These are phyloP conservation scores for Emmelina monodactyla DNA, from an alignment of 2,888 invertebrate genomes.

Conservation along the genomic window DNA sequence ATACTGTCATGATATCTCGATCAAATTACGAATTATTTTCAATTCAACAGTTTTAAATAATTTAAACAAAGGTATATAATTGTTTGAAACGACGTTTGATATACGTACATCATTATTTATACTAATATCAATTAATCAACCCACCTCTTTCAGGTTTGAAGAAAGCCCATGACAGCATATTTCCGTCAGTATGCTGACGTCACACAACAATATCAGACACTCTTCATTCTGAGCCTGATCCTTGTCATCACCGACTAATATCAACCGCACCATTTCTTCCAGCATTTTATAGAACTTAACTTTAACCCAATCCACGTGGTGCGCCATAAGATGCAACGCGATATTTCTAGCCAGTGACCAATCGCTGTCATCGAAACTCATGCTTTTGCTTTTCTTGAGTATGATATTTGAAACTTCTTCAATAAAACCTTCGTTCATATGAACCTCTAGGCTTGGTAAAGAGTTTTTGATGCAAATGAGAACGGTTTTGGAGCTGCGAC, in stretches of 20 bases:
- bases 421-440: slow-evolving; percentile 62
- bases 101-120: too few relatives aligned
- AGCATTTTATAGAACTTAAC: slow-evolving; percentile 62
- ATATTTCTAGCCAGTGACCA: slow-evolving; percentile 45
- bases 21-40: too few relatives aligned
- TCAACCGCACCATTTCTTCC: slow-evolving; percentile 55
- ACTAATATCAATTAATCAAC: too few relatives aligned
- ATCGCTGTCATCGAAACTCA: slow-evolving; percentile 35
- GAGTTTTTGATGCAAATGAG: slow-evolving; percentile 58
- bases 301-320: slow-evolving; percentile 60
- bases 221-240: slow-evolving; percentile 47
- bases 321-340: slow-evolving; percentile 63
- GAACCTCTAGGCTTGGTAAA: slow-evolving; percentile 65
- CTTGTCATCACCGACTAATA: slow-evolving; percentile 59
- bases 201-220: slow-evolving; percentile 61
- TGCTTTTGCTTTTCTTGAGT: slow-evolving; percentile 32
- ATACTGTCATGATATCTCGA: too few relatives aligned
- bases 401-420: slow-evolving; percentile 44
- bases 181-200: slow-evolving; percentile 67
- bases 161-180: slow-evolving; percentile 70
- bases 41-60: too few relatives aligned
- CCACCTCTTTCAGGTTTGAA: slow-evolving; percentile 35
- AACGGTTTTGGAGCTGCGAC: slow-evolving; percentile 31
- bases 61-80: too few relatives aligned
- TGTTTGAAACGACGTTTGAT: too few relatives aligned